A percentile compares a stretch with the other conserved stretches of the same genome.
Evolutionary conservation across 2,797 vertebrate genomes (phyloP).

Genomic region (Sebastes minor): DNA sequence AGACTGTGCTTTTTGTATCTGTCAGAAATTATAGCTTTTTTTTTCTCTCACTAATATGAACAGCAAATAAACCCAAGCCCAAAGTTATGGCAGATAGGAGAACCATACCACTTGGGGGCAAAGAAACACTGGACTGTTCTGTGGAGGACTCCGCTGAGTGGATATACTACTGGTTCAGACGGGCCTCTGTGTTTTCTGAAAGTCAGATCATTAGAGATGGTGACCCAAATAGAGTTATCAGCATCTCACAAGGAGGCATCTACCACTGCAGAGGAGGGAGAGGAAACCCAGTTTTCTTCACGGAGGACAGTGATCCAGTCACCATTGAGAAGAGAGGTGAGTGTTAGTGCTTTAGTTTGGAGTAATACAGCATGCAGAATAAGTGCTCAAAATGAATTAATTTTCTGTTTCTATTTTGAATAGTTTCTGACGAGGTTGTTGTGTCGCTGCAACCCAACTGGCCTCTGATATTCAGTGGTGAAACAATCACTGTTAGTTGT

Average conservation of each 20-base stretch:
- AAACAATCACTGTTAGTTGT: conserved; percentile 33
- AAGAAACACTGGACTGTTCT: not conserved
- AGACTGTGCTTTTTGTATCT: not conserved
- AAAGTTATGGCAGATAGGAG: not conserved
- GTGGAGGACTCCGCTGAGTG: not conserved
- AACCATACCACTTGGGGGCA: not conserved
- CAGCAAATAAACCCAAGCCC: not conserved
- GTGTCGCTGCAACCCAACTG: conserved; percentile 12
- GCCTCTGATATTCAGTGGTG: conserved; percentile 24
- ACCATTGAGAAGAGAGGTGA: not conserved
- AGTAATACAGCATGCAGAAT: not conserved
- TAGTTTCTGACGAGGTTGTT: not conserved
- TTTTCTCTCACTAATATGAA: not conserved
- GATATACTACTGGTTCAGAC: not conserved
- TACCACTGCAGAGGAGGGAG: conserved; percentile 12
- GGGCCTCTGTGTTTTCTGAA: not conserved
- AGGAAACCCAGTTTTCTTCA: not conserved
- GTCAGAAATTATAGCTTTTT: not conserved
- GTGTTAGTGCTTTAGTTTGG: not conserved
- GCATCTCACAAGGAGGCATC: not conserved
- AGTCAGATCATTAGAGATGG: not conserved
- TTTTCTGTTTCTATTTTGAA: not conserved
- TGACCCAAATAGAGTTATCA: not conserved
- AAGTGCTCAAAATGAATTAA: not conserved
- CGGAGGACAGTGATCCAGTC: not conserved